These are phyloP conservation scores for Rotaria socialis DNA, from an alignment of 2,888 invertebrate species.

Conservation along the genomic window DNA sequence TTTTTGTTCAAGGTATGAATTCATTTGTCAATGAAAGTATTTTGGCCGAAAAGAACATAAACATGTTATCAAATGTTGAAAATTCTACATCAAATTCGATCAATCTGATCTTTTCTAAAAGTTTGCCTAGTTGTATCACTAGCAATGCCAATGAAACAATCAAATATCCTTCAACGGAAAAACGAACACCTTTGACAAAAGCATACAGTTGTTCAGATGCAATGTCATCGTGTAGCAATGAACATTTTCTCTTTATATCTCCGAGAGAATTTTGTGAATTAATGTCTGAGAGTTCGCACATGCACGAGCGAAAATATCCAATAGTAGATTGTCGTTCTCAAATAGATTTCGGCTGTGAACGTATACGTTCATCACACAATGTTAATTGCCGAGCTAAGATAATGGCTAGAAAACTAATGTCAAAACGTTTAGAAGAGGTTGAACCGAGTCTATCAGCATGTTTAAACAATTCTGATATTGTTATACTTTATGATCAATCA, in stretches of 20 bases:
- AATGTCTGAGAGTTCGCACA: background rate
- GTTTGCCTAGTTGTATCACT: background rate
- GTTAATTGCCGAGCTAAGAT: constrained; percentile 2
- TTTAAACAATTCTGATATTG: background rate
- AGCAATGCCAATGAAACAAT: background rate
- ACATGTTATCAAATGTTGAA: background rate
- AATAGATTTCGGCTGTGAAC: background rate
- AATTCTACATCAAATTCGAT: background rate
- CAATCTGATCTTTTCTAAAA: background rate
- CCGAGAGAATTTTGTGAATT: background rate
- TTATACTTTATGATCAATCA: constrained; percentile 36
- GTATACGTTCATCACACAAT: background rate
- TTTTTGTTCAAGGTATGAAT: background rate
- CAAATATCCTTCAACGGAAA: background rate
- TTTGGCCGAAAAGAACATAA: background rate
- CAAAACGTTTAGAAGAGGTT: constrained; percentile 32
- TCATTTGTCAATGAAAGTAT: background rate
- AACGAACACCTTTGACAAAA: background rate
- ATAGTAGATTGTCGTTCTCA: background rate
- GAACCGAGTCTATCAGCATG: background rate
- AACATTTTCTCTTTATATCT: background rate
- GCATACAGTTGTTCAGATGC: background rate
- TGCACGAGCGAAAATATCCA: background rate
- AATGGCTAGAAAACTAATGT: background rate
- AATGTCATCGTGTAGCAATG: background rate